Evolutionary conservation across 2,888 invertebrate genomes (phyloP).

Genomic region (Yponomeuta sedellus): DNA sequence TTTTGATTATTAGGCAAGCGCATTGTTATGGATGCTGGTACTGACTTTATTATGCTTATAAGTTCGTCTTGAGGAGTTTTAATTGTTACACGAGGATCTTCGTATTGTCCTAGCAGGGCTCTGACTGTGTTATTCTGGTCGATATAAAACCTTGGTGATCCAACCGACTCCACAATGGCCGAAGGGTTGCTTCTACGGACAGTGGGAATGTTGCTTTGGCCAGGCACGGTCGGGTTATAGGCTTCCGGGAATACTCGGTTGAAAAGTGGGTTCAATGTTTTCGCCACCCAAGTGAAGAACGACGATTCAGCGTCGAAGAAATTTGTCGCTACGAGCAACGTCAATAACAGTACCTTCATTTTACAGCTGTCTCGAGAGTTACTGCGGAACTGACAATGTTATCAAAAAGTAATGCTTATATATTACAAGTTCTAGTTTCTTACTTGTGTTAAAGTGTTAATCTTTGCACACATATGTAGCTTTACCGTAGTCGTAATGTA

Average conservation of each 20-base stretch:
- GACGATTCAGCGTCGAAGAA: conserved; percentile 23
- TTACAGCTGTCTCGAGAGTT: neutral
- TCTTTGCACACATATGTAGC: no score
- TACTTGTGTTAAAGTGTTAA: no score
- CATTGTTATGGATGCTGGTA: no score
- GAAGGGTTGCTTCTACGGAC: neutral
- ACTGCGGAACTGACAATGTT: no score
- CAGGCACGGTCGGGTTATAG: neutral
- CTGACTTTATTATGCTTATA: no score
- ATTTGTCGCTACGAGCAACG: conserved; percentile 33
- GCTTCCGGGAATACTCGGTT: neutral
- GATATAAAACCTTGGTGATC: neutral
- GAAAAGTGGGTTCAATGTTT: neutral
- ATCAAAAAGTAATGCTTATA: no score
- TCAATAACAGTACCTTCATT: neutral
- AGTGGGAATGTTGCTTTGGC: neutral
- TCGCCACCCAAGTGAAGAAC: neutral
- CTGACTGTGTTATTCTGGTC: neutral
- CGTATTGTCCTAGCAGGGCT: neutral
- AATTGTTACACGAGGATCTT: no score
- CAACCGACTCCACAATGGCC: neutral
- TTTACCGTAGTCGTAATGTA: no score
- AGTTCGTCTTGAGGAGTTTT: no score
- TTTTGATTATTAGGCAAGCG: no score
- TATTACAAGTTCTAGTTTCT: no score